phyloP scores from a whole-genome alignment of 1,140 invertebrate species.

The Copidosoma floridanum region DNA sequence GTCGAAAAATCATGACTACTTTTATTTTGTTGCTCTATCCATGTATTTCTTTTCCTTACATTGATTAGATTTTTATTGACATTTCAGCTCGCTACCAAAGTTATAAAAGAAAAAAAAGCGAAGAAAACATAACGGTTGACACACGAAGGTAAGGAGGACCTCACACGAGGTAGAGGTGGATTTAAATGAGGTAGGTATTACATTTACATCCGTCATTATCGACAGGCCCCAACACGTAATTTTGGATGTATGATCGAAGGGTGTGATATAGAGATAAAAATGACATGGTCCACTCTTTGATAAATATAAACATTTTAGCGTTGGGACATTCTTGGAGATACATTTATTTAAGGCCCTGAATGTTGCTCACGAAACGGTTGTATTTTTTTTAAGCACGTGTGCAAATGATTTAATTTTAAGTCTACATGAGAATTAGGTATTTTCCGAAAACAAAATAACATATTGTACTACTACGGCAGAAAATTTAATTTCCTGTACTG shows the following conservation, averaged over 20 bases:
- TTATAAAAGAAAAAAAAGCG: constrained; percentile 4
- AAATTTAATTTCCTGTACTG: neutral
- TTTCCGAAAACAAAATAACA: too few species aligned
- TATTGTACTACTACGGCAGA: too few species aligned
- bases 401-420: too few species aligned
- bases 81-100: constrained; percentile 1
- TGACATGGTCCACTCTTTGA: constrained; percentile 9
- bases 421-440: too few species aligned
- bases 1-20: too few species aligned
- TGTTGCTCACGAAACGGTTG: too few species aligned
- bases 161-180: neutral
- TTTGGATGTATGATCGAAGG: neutral
- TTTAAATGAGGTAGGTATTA: constrained; percentile 19
- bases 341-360: constrained; percentile 14
- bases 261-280: constrained; percentile 7
- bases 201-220: neutral
- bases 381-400: too few species aligned
- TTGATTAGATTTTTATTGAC: constrained; percentile 12
- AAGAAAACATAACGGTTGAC: neutral
- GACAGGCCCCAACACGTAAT: neutral
- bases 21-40: too few species aligned
- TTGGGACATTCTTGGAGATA: constrained; percentile 18
- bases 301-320: neutral
- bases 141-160: too few species aligned
- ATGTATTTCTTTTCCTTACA: neutral